Percentiles rank a stretch among this genome's conserved stretches.
phyloP scores from a whole-genome alignment of 2,888 invertebrate species.

The Nomada ferruginata region DNA sequence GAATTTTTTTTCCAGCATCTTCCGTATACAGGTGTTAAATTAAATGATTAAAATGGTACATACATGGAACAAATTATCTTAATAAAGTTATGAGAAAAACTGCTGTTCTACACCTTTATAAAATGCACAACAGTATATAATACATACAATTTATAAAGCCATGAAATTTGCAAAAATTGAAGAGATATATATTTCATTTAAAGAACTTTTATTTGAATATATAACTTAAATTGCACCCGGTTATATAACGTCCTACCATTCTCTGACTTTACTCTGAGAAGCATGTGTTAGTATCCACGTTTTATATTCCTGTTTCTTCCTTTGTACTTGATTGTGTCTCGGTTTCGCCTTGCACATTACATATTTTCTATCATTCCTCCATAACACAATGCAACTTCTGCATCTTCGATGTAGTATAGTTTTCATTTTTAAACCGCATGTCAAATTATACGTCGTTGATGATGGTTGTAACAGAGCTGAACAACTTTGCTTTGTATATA shows the following conservation, averaged over 20 bases:
- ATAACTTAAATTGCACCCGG: background rate
- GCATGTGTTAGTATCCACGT: slow-evolving; percentile 92
- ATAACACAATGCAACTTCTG: slow-evolving; percentile 91
- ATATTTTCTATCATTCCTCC: slow-evolving; percentile 88
- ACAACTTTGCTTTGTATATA: background rate
- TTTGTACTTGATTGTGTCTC: slow-evolving; percentile 93
- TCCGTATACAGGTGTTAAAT: slow-evolving; percentile 38
- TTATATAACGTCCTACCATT: slow-evolving; percentile 83
- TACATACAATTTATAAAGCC: background rate
- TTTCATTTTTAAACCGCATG: slow-evolving; percentile 90
- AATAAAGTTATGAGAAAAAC: background rate
- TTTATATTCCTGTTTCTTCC: slow-evolving; percentile 88
- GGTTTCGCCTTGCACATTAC: slow-evolving; percentile 91
- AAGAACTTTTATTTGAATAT: slow-evolving; percentile 39
- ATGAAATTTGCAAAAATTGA: slow-evolving; percentile 3
- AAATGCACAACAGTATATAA: background rate
- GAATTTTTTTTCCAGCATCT: slow-evolving; percentile 33
- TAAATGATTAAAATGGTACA: background rate
- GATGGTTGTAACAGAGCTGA: slow-evolving; percentile 70
- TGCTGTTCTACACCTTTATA: too few relatives aligned
- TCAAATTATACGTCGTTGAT: slow-evolving; percentile 79
- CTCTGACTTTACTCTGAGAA: slow-evolving; percentile 87
- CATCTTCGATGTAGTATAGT: slow-evolving; percentile 89
- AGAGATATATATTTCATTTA: background rate
- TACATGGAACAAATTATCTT: background rate